A percentile compares a stretch with the other conserved stretches of the same genome.
These are phyloP conservation scores for Phymanthus crucifer DNA, from an alignment of 92 coral and sea anemone species.

Conservation along the genomic window DNA sequence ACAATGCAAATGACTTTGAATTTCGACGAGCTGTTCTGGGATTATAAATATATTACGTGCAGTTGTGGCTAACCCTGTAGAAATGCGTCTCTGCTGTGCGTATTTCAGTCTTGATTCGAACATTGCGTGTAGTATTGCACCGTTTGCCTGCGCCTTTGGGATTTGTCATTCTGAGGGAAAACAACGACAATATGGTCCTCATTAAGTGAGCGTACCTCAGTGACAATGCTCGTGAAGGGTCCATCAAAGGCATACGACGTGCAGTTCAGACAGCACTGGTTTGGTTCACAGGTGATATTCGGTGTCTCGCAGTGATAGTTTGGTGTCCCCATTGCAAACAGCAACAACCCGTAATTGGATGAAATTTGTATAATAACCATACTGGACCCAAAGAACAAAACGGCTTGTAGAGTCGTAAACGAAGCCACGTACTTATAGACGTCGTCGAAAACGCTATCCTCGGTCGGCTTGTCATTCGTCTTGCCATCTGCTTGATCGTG, in stretches of 20 bases:
- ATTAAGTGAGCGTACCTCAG: neutral
- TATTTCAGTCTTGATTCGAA: no score
- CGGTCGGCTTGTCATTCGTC: neutral
- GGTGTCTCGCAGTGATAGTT: slow-evolving; percentile 38
- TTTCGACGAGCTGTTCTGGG: no score
- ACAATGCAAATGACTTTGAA: no score
- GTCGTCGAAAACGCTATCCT: slow-evolving; percentile 30
- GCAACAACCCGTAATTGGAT: slow-evolving; percentile 4
- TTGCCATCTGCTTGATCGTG: no score
- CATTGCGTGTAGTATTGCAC: no score
- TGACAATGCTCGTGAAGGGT: slow-evolving; percentile 13
- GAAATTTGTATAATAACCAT: slow-evolving; percentile 28
- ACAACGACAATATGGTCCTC: no score
- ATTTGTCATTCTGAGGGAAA: neutral
- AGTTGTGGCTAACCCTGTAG: no score
- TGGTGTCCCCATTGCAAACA: slow-evolving; percentile 48
- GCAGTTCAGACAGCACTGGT: slow-evolving; percentile 16
- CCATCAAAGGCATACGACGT: slow-evolving; percentile 15
- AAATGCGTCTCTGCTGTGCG: no score
- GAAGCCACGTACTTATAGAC: slow-evolving; percentile 29
- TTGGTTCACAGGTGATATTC: slow-evolving; percentile 2
- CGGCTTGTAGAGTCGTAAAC: slow-evolving; percentile 38
- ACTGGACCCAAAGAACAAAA: slow-evolving; percentile 34
- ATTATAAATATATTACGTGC: no score
- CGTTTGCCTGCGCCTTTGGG: no score